phyloP scores from a whole-genome alignment of 53 echinoderm and acorn worm genomes.

The Holothuria scabra region DNA sequence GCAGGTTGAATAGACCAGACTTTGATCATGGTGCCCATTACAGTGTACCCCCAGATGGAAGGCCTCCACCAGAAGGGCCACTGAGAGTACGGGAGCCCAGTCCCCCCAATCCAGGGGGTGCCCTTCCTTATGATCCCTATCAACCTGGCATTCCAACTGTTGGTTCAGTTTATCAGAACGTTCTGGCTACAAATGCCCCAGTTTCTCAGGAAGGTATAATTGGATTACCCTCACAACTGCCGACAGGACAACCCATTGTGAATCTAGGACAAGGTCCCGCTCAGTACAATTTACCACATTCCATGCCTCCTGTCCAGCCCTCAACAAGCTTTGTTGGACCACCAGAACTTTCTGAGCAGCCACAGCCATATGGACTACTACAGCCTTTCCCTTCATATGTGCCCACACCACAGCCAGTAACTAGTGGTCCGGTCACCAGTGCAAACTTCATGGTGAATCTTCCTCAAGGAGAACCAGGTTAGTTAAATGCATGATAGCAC shows the following conservation, averaged over 20 bases:
- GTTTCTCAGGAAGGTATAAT: not conserved
- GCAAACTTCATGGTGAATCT: too few relatives aligned
- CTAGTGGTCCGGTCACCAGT: not conserved
- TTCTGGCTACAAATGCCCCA: not conserved
- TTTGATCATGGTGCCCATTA: too few relatives aligned
- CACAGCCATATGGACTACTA: not conserved
- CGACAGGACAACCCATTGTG: not conserved
- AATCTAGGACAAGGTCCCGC: not conserved
- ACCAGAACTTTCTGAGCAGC: not conserved
- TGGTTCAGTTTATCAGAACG: constrained; percentile 6
- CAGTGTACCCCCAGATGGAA: too few relatives aligned
- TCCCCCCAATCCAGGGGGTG: not conserved
- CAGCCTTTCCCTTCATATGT: constrained; percentile 4
- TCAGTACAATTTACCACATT: constrained; percentile 7
- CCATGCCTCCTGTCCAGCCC: not conserved
- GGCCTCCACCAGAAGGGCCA: too few relatives aligned
- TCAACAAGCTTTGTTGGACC: not conserved
- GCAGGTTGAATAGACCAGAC: too few relatives aligned
- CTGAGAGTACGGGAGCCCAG: not conserved
- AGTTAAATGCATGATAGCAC: too few relatives aligned
- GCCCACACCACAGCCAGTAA: not conserved
- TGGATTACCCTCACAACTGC: not conserved
- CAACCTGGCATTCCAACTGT: too few relatives aligned
- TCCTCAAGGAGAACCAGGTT: not conserved
- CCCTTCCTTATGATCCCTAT: too few relatives aligned